Base-by-base conservation (phyloP, 2,888 invertebrate species). In the Leptarthrus brevirostris region DNA sequence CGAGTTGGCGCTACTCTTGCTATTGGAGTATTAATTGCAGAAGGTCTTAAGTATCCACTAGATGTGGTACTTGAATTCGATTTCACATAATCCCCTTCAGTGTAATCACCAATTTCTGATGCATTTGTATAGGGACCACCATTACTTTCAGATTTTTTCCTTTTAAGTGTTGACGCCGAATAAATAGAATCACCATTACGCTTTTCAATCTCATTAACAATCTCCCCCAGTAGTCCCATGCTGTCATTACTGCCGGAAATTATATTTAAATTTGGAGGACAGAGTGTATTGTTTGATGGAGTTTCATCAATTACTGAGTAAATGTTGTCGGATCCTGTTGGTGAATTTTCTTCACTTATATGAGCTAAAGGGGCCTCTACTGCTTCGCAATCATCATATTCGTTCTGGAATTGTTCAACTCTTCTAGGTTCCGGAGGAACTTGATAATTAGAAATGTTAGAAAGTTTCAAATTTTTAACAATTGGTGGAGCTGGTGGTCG, bases 131-230 rank as follows among this genome's bases (percentile, higher is more conserved):
- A 90, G 10, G 87, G 89, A 76, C 89, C 88, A 77, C 72, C 24
- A 75, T 85, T 83, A 71, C 79, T 52, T 77, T 80, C 54, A 74
- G 75, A 70, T 77, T 88, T 88, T 79, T 90, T 90, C 73, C 89
- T 86, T 0, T 89, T 87, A 1, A 93, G 83, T 0, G 92, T 92
- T 1, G 92, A 91, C 0, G 92, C 91, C 0, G 94, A 93, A 82
- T 95, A 95, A 78, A 95, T 94, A 0, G 94, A 94, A 79, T 95
- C 94, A 40, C 93, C 91, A 82, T 95, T 95, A 34, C 94, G 87
- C 79, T 92, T 92, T 79, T 95, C 93, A 80, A 95, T 95, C 84
- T 95, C 95, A 52, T 90, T 90, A 0, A 95, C 95, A 74, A 95
- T 95, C 85, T 95, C 95, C 5, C 93, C 92, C 0, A 95, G 84